phyloP scores from a whole-genome alignment of 2,797 vertebrate species.

The Sarcoramphus papa region DNA sequence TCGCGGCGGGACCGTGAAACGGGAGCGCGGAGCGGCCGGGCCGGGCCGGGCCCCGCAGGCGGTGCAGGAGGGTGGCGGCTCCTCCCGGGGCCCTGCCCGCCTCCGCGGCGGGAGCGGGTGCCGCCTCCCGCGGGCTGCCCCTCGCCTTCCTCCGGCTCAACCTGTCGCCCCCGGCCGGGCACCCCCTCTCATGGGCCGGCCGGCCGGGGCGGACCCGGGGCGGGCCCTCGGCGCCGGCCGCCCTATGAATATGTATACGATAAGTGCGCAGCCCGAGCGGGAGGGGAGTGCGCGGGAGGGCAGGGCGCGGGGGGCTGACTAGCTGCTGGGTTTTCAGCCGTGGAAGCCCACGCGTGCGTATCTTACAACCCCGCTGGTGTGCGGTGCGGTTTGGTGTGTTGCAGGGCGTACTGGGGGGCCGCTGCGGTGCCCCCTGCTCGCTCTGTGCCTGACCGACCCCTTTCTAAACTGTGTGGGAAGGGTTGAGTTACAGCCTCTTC shows the following conservation, averaged over 20 bases:
- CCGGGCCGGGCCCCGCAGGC: background rate
- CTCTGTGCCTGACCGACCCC: background rate
- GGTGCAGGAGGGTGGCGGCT: background rate
- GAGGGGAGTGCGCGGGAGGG: no score
- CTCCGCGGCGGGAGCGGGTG: background rate
- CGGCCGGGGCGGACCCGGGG: background rate
- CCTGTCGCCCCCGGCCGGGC: background rate
- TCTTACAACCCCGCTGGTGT: fast-evolving
- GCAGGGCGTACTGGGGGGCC: fast-evolving
- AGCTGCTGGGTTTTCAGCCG: background rate
- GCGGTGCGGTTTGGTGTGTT: background rate
- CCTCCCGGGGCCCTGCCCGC: background rate
- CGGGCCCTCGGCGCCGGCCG: background rate
- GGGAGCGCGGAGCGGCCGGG: background rate
- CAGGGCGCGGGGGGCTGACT: background rate
- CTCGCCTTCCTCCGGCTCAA: background rate
- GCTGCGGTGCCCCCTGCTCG: background rate
- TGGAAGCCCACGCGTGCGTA: background rate
- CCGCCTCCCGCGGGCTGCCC: background rate
- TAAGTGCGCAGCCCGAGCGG: background rate
- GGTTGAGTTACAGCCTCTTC: background rate
- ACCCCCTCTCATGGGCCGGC: background rate
- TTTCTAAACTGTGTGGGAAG: background rate
- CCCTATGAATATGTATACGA: background rate
- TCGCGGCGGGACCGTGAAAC: background rate